Evolutionary conservation across 1,140 invertebrate genomes (phyloP), one percentile per base, ranked within the genome.

Genomic region (Heliconius hewitsoni): DNA sequence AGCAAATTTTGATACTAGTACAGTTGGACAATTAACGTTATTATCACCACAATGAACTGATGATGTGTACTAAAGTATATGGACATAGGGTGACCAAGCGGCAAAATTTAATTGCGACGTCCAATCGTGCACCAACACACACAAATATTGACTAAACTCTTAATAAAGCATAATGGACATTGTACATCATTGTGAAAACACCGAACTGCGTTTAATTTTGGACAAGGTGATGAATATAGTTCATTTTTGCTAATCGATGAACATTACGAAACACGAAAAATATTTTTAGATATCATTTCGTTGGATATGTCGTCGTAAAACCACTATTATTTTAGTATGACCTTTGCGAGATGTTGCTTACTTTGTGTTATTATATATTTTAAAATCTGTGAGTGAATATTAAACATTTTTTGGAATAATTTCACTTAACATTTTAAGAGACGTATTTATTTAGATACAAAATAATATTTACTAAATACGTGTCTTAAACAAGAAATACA

Each of bases 261-360:
- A 78, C 82, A 90, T 89, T 85, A 91, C 81, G 85, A 79, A 81
- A 94, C 93, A 94, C 77, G 91, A 82, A 83, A 93, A 94, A 93
- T 92, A 94, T 93, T 93, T 94, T 93, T 92, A 89, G 87, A 87
- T 85, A 84, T 91, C 93, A 86, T 94, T 37, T 91, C 91, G 85
- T 86, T 86, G 88, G 84, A 88, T 87, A 79, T 42, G 55, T 52
- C 70, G 74, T 80, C 77, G 74, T 81, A 78, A 80, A 77, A 75
- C 66, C 60, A 79, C 74, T 83, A 83, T 83, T 77, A 74, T 80
- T 23, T 39, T 42, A 34, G n/a, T 37, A 27, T 27, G 37, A n/a
- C 23, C 19, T 37, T 72, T 42, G 8, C 16, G 4, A 42, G 8
- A n/a, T 13, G 8, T 39, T 66, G 1, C 5, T 66, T 66, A 5